Base-by-base conservation (phyloP, 2,888 invertebrate genomes). In the Bedellia somnulentella region DNA sequence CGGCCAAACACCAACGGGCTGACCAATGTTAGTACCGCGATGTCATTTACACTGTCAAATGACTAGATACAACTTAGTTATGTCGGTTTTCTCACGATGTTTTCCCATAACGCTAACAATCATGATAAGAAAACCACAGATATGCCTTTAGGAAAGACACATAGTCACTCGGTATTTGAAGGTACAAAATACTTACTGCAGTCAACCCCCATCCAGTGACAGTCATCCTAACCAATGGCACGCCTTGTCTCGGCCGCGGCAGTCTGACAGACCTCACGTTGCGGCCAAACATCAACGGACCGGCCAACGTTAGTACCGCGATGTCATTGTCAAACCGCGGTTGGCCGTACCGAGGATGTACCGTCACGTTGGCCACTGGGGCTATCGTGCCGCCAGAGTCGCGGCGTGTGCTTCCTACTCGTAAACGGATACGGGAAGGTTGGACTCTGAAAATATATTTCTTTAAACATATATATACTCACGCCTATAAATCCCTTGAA, bases 131-230 rank as follows among this genome's bases (percentile, higher is more conserved):
- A n/a, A n/a, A n/a, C n/a, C n/a, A n/a, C n/a, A n/a, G n/a, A n/a
- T n/a, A n/a, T n/a, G n/a, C n/a, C n/a, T n/a, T n/a, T n/a, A n/a
- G n/a, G n/a, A n/a, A n/a, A n/a, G n/a, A n/a, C n/a, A n/a, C n/a
- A n/a, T n/a, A n/a, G n/a, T n/a, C n/a, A n/a, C n/a, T n/a, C n/a
- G n/a, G n/a, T n/a, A n/a, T n/a, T n/a, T n/a, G n/a, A n/a, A n/a
- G n/a, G n/a, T n/a, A n/a, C n/a, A n/a, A n/a, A n/a, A 26, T 37
- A 56, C 61, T 58, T 37, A 77, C 77, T 37, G 63, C 67, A 32
- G 73, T 71, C 1, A 71, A 44, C 1, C 77, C 77, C 77, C 77
- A 78, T 2, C 77, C 77, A 1, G 73, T 67, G 1, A 76, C 70
- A 4, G 71, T 68, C 0, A 77, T 45, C 29, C 70, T 45, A 1